Base-by-base conservation (phyloP, 1,140 invertebrate genomes). In the Trachymyrmex septentrionalis region DNA sequence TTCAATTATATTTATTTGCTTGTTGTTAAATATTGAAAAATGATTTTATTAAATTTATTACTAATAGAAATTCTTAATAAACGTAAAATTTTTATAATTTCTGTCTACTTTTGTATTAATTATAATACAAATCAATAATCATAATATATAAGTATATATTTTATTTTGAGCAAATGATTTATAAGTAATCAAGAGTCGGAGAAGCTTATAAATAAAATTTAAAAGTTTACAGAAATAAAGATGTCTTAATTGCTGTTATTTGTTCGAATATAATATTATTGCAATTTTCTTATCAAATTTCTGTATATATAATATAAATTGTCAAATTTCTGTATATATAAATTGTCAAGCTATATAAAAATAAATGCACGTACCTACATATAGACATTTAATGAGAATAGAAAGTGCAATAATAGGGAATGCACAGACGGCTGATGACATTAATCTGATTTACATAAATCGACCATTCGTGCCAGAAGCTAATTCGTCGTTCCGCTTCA, bases 391-490 rank as follows among this genome's bases (percentile, higher is more conserved):
- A 59, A 64, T 38, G 34, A 38, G 34, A 38, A 38, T 19, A 90
- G 91, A 89, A 92, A 90, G 91, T 90, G 88, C 88, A 87, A 92
- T 93, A 93, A 93, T 91, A 90, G 88, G 84, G 88, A 82, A 88
- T 77, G 73, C 69, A 69, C 69, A 81, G 48, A 86, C 38, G 81
- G 14, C 44, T 64, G 55, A 91, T 67, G 89, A 89, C 87, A 90
- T 93, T 92, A 93, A 92, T 91, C 90, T 91, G 92, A 93, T 94
- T 93, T 93, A 90, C 92, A 93, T 93, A 93, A 93, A 93, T 93
- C 88, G 92, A 92, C 73, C 90, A 71, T 57, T 76, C 82, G 75
- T 85, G 85, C 61, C 78, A 84, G 44, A 76, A 80, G 84, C 87
- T 88, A 91, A 90, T 90, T 90, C 87, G 50, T 63, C 59, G 78